Base-by-base conservation (phyloP, 2,888 invertebrate species). In the Calameuta filiformis region DNA sequence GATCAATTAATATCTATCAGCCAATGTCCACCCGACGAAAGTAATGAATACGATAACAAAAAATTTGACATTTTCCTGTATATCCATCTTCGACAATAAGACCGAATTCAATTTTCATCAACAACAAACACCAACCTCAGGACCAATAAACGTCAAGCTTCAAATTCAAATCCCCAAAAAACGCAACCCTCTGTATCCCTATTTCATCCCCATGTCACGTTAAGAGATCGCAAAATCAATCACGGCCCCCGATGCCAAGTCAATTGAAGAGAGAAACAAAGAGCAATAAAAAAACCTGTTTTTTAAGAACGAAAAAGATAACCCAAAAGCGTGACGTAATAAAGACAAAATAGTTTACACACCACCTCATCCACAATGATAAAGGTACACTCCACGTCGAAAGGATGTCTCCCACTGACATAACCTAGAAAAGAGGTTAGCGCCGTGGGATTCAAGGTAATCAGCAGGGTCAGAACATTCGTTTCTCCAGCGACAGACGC, bases 381-480 rank as follows among this genome's bases (percentile, higher is more conserved):
- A 40, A 15, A 40, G 40, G 15, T 40, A 56, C 23, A 56, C 56
- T 56, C 23, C 56, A 23, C 23, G 2, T 56, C 56, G 23, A 23
- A 23, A 56, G 23, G 23, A 56, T 56, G 9, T 56, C 23, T 56
- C 23, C 56, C 56, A 56, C 23, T 23, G 56, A 56, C 23, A 56
- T 23, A 56, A 23, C 2, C 23, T 9, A 23, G 56, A 56, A 23
- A 9, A 23, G 2, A 56, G 23, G 56, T 23, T 23, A 56, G 23
- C 56, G 40, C 23, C 23, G 2, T 56, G 56, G 23, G 56, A 56
- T 23, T 23, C 35, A 11, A 73, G 68, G 77, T 73, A 73, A 77
- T 77, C 73, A 77, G 68, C 33, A 68, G 69, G 56, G 34, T 6
- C 73, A 12, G 77, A 74, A 73, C 30, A 73, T 77, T 73, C 35